A percentile compares a stretch with the other conserved stretches of the same genome.
Conservation (phyloP, 2,113 vertebrate genomes). For the Hyaena hyaena region DNA sequence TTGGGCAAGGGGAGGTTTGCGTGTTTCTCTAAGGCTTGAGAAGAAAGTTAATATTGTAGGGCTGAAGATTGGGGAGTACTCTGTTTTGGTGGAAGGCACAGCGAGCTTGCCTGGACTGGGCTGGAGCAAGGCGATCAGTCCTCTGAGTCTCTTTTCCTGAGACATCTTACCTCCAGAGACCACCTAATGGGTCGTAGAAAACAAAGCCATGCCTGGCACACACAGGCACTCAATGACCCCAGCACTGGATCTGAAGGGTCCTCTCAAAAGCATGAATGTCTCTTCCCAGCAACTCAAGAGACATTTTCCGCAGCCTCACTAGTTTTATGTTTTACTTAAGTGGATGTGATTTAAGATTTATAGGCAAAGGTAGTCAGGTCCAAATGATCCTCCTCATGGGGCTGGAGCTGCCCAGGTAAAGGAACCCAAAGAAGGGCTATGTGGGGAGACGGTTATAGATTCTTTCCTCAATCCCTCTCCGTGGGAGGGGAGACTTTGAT, state of each 20-base stretch:
- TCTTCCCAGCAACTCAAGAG: background rate
- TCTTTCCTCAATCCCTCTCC: background rate
- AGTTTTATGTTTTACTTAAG: background rate
- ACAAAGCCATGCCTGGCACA: background rate
- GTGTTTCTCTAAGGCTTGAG: background rate
- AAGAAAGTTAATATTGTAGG: too few species aligned
- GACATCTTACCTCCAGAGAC: background rate
- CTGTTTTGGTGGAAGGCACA: fast-evolving
- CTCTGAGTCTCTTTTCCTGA: background rate
- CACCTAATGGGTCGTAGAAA: fast-evolving
- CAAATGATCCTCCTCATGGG: background rate
- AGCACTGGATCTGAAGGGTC: background rate
- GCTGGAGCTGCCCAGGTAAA: background rate
- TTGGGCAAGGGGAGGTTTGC: background rate
- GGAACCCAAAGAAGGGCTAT: background rate
- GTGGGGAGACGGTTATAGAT: background rate
- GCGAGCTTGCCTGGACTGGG: fast-evolving
- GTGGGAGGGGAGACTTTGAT: background rate
- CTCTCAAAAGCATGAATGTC: background rate
- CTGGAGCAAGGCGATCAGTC: background rate
- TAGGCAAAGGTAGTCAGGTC: slow-evolving; percentile 10
- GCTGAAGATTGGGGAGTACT: background rate
- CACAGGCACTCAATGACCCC: fast-evolving
- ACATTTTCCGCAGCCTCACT: background rate
- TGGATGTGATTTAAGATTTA: background rate